Base-by-base conservation (phyloP, 2,888 invertebrate genomes). In the Trachelus troglodyta region DNA sequence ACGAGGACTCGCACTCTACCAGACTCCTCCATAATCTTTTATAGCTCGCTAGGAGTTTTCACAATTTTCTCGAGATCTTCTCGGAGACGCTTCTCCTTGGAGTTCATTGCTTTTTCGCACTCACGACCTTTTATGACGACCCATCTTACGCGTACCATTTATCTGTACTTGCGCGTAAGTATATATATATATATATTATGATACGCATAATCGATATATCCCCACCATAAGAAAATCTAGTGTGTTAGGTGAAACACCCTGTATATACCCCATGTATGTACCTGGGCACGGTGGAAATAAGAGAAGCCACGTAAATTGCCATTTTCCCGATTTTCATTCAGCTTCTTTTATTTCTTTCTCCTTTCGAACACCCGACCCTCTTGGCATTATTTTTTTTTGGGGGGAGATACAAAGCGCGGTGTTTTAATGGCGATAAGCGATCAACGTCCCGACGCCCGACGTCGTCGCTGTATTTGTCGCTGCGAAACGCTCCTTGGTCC, bases 371-470 rank as follows among this genome's bases (percentile, higher is more conserved):
- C 40, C 4, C 40, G 4, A 4, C 15, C 15, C 40, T 15, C 40
- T 40, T 15, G 40, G 6, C 4, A 40, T 40, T 15, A 15, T 15
- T 56, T 56, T 56, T 73, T 75, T 35, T 12, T 3, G 3, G 35
- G 3, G 3, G 84, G 80, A 81, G 76, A 80, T 80, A 85, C 83
- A 83, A 87, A 87, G 86, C 84, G 82, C 79, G 77, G 80, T 74
- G 83, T 84, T 85, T 80, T 77, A 78, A 74, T 81, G 75, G 81
- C 83, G 83, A 86, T 86, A 86, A 84, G 79, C 84, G 86, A 86
- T 88, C 87, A 81, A 85, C 83, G 82, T 83, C 81, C 79, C 82
- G 56, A 56, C 56, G 23, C 23, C 9, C 56, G 56, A 9, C 56
- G 56, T 56, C 23, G 40, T 56, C 23, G 23, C 40, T 40, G 23